Base-by-base conservation (phyloP, 2,888 invertebrate genomes). In the Tuta absoluta region DNA sequence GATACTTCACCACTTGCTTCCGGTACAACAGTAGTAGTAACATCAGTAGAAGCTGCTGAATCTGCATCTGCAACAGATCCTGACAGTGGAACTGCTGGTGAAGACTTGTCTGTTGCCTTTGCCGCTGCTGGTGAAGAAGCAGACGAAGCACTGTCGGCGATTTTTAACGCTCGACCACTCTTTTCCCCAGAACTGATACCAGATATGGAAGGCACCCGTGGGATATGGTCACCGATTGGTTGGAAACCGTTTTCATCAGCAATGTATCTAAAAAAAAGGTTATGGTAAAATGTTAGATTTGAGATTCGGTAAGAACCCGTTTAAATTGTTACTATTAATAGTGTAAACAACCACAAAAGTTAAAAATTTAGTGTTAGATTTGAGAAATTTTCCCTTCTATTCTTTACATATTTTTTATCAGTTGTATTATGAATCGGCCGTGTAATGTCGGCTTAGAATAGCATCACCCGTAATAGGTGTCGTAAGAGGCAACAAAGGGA, bases 181-280 rank as follows among this genome's bases (percentile, higher is more conserved):
- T 86, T 87, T 38, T 78, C 77, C 33, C 65, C 73, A 23, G 78
- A 71, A 41, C 63, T 71, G 11, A 68, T 66, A 12, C 65, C 67
- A 72, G 68, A 67, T 37, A 65, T 67, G 63, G 70, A 75, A 66
- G 77, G 71, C 45, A 75, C 77, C 62, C 75, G 93, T 1, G 95
- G 94, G 66, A 95, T 84, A 76, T 95, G 95, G 71, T 93, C 93
- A 14, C 95, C 95, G 68, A 93, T 86, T 0, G 95, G 94, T 74
- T 93, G 93, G 83, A 94, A 95, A 28, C 95, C 95, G 76, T 95
- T 95, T 81, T 95, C 95, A 77, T 95, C 95, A 68, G 95, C 95
- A 63, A 94, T 92, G 72, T 95, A 95, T 66, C 93, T 94, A 74
- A 41, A 66, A 64, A 53, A 62, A 37, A 63, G n/a, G n/a, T n/a